Evolutionary conservation across 2,113 vertebrate species (phyloP).

Genomic region (Chloebia gouldiae): DNA sequence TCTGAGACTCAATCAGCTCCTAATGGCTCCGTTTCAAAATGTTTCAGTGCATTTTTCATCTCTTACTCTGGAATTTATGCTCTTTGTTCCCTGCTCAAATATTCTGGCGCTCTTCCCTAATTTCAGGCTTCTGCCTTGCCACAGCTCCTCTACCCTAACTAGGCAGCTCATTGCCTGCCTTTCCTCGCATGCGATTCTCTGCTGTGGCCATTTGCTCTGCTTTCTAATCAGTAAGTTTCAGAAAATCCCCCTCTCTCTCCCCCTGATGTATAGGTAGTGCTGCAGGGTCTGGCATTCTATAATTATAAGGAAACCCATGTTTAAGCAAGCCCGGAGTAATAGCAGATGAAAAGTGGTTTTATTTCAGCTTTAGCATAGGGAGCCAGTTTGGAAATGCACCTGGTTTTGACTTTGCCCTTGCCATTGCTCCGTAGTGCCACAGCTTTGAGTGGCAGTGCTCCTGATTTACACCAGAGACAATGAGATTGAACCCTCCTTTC

Average conservation of each 20-base stretch:
- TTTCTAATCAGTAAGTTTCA: conserved; percentile 25
- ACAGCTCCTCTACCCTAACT: conserved; percentile 16
- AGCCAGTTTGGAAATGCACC: not conserved
- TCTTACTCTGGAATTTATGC: conserved; percentile 56
- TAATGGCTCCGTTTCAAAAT: conserved; percentile 68
- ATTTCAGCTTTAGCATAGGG: not conserved
- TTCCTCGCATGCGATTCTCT: not conserved
- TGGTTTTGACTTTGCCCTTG: not conserved
- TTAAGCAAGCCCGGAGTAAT: not conserved
- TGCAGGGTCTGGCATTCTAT: not conserved
- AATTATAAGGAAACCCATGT: not conserved
- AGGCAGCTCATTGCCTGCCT: conserved; percentile 32
- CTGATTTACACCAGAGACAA: not conserved
- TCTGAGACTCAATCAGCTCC: conserved; percentile 67
- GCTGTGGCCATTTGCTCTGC: not conserved
- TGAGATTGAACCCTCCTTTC: not conserved
- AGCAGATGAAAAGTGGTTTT: not conserved
- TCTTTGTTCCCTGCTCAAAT: conserved; percentile 67
- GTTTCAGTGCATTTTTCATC: conserved; percentile 55
- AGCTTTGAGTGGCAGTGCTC: not conserved
- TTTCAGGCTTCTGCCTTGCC: conserved; percentile 53
- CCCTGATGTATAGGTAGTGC: not conserved
- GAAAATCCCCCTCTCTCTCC: not conserved
- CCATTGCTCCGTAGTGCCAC: not conserved
- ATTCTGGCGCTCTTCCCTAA: conserved; percentile 61